Evolutionary conservation across 2,113 vertebrate genomes (phyloP).

Genomic region (Campylomormyrus numenius): DNA sequence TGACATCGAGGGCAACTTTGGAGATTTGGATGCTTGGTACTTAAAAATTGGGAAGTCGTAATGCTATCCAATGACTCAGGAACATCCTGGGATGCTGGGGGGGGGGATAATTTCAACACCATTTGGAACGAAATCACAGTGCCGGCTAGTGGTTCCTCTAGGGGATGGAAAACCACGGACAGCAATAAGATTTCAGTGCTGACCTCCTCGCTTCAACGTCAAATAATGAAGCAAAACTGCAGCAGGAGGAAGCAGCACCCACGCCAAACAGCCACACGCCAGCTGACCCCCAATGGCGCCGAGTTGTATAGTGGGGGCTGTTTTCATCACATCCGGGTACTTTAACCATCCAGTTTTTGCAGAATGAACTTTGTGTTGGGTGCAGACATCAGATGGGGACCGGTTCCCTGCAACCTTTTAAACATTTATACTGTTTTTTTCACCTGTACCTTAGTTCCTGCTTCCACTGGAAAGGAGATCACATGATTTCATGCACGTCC

Average conservation of each 20-base stretch:
- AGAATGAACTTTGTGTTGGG: background rate
- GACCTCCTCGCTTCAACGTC: no score
- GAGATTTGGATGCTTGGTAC: background rate
- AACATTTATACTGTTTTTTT: background rate
- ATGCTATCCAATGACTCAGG: constrained; percentile 4
- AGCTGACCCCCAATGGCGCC: background rate
- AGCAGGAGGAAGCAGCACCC: background rate
- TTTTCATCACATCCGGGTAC: background rate
- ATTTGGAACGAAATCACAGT: background rate
- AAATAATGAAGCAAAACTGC: constrained; percentile 1
- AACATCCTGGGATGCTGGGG: background rate
- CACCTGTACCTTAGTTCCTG: background rate
- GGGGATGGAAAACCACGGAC: background rate
- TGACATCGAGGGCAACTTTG: background rate
- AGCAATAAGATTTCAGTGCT: background rate
- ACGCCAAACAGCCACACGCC: background rate
- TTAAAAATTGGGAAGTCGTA: background rate
- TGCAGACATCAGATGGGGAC: background rate
- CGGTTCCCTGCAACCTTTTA: background rate
- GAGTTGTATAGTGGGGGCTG: background rate
- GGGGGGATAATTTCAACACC: background rate
- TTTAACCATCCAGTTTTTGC: background rate
- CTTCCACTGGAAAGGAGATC: background rate
- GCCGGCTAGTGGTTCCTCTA: background rate
- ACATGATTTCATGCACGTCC: background rate